These are phyloP conservation scores for Salarias fasciatus DNA, from an alignment of 2,797 vertebrate species.

Conservation along the genomic window DNA sequence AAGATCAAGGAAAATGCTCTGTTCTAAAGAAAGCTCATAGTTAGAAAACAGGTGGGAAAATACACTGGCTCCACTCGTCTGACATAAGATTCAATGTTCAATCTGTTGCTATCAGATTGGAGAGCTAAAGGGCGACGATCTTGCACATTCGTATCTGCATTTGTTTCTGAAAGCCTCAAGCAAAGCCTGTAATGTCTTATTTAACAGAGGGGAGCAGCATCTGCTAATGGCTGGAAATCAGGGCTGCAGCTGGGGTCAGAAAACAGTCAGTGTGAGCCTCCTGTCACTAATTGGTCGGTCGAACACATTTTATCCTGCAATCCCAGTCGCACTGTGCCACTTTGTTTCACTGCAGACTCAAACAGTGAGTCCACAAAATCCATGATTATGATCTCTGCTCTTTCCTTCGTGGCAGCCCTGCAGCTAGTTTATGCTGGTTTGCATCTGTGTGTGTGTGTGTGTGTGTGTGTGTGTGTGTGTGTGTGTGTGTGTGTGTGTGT, in stretches of 20 bases:
- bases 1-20: too few species aligned
- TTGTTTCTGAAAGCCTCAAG: too few species aligned
- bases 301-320: constrained; percentile 6
- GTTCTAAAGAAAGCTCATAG: too few species aligned
- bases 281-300: constrained; percentile 43
- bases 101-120: too few species aligned
- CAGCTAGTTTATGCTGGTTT: constrained; percentile 22
- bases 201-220: constrained; percentile 1
- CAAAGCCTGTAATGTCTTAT: too few species aligned
- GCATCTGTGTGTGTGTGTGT: constrained; percentile 6
- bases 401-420: background rate
- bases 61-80: too few species aligned
- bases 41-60: too few species aligned
- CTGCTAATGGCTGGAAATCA: constrained; percentile 21
- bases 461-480: constrained; percentile 24
- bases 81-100: too few species aligned
- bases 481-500: constrained; percentile 15
- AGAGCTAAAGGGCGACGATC: too few species aligned
- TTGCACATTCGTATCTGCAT: too few species aligned
- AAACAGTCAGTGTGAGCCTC: background rate
- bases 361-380: constrained; percentile 3
- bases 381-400: constrained; percentile 21
- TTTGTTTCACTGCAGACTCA: constrained; percentile 7
- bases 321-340: too few species aligned
- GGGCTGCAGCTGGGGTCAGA: constrained; percentile 4